Percentiles rank a stretch among this genome's conserved stretches.
These are phyloP conservation scores for Hapalemur alaotrensis DNA, from an alignment of 2,797 vertebrate genomes.

Conservation along the genomic window DNA sequence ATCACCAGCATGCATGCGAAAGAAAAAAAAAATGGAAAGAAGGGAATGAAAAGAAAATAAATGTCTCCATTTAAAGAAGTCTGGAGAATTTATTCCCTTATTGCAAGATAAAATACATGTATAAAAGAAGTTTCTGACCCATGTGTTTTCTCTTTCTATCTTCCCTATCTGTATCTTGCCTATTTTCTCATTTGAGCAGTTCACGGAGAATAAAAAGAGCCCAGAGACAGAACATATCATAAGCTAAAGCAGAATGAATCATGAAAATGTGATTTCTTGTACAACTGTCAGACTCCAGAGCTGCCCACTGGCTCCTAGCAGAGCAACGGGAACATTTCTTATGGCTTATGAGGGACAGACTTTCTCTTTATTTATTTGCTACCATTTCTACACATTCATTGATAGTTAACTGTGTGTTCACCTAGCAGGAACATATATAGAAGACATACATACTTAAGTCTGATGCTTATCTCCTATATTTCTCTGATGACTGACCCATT, in stretches of 20 bases:
- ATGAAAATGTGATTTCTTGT: neutral
- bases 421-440: neutral
- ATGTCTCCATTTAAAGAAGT: neutral
- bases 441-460: neutral
- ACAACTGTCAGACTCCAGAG: neutral
- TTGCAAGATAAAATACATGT: neutral
- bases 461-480: neutral
- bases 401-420: neutral
- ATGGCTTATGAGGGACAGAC: neutral
- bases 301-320: neutral
- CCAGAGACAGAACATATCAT: neutral
- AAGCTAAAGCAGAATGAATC: neutral
- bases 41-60: neutral
- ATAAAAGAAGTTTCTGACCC: neutral
- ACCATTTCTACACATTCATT: neutral
- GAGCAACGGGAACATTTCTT: neutral
- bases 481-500: neutral
- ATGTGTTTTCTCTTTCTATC: neutral
- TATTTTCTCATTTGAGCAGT: slow-evolving; percentile 35
- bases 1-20: neutral
- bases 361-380: neutral
- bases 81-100: neutral
- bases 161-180: neutral
- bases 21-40: neutral
- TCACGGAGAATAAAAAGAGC: neutral